These are phyloP conservation scores for Abrostola triplasia DNA, from an alignment of 2,888 invertebrate species.

Conservation along the genomic window DNA sequence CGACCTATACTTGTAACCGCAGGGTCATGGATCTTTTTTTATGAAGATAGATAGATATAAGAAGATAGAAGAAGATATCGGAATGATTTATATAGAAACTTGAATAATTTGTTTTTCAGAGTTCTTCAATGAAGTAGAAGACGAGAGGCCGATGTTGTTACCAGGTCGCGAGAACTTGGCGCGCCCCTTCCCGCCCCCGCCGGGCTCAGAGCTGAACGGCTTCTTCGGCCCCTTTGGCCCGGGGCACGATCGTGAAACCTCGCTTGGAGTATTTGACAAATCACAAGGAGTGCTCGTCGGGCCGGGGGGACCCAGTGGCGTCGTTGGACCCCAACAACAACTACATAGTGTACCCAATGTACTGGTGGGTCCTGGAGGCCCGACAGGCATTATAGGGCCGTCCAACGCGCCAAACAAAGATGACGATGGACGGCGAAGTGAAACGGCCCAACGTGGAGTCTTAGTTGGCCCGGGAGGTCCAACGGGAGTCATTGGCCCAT, in stretches of 20 bases:
- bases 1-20: no score
- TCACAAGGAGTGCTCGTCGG: slow-evolving; percentile 52
- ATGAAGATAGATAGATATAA: no score
- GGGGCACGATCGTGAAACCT: slow-evolving; percentile 48
- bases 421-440: slow-evolving; percentile 63
- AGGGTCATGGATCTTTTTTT: no score
- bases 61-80: no score
- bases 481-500: slow-evolving; percentile 64
- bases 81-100: no score
- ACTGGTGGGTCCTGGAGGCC: slow-evolving; percentile 58
- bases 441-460: slow-evolving; percentile 68
- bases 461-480: slow-evolving; percentile 83
- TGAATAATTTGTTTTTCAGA: slow-evolving; percentile 66
- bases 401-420: slow-evolving; percentile 58
- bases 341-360: slow-evolving; percentile 26
- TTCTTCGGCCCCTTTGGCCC: slow-evolving; percentile 58
- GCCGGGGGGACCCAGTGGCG: slow-evolving; percentile 61
- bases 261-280: slow-evolving; percentile 44
- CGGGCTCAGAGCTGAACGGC: slow-evolving; percentile 41
- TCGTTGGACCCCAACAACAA: slow-evolving; percentile 39
- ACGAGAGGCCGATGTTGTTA: slow-evolving; percentile 71
- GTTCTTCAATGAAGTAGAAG: slow-evolving; percentile 77
- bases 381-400: slow-evolving; percentile 55
- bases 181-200: slow-evolving; percentile 65
- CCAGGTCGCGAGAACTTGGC: slow-evolving; percentile 63